Conservation (phyloP, 2,888 invertebrate genomes). For the Apamea anceps region DNA sequence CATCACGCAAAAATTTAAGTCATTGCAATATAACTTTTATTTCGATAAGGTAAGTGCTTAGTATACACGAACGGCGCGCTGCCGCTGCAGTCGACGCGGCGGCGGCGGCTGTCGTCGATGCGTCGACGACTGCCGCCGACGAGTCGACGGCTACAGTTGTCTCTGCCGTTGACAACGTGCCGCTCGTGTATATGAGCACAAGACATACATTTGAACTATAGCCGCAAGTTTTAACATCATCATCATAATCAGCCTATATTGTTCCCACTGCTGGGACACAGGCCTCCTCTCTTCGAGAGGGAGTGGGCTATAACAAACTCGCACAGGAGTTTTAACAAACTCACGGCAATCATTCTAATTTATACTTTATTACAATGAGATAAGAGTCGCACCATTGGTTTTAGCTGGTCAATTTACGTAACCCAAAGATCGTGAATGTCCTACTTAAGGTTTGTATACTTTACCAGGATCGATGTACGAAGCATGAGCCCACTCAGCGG, state of each 20-base stretch:
- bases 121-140: too few species aligned
- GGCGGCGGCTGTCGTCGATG: too few species aligned
- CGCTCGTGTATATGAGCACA: neutral
- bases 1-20: neutral
- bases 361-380: neutral
- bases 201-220: neutral
- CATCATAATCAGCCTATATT: too few species aligned
- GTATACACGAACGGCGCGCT: neutral
- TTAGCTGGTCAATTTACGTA: neutral
- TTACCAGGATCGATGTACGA: conserved; percentile 86
- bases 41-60: neutral
- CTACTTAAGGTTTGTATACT: neutral
- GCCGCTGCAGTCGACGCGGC: too few species aligned
- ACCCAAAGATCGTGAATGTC: neutral
- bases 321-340: neutral
- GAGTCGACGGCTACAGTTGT: neutral
- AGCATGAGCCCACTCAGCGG: conserved; percentile 84
- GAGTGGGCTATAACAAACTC: too few species aligned
- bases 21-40: neutral
- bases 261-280: too few species aligned
- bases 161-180: neutral
- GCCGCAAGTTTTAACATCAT: neutral
- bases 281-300: too few species aligned
- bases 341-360: neutral
- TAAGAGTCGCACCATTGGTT: neutral